Base-by-base conservation (phyloP, 2,797 vertebrate species). In the Sternarchorhynchus goeldii region DNA sequence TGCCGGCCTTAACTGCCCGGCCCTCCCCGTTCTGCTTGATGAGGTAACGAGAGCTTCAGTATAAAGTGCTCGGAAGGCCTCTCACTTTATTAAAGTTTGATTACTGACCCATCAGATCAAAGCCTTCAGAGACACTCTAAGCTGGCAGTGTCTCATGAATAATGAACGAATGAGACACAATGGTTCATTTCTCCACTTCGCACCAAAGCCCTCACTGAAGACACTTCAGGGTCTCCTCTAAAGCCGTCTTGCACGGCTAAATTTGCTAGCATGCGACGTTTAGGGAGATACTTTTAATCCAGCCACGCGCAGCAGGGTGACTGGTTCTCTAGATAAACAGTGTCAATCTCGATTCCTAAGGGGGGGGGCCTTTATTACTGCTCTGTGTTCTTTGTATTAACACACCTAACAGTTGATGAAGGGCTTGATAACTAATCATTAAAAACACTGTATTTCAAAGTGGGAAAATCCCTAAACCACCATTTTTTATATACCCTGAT, bases 51-150 rank as follows among this genome's bases (percentile, higher is more conserved):
- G 81, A 29, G 68, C 53, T 70, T 70, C 32, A 14, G 68, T 70
- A 70, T 57, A 70, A 70, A 70, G 50, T 79, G 81, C 77, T 76
- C 39, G 60, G 55, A 66, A 77, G 76, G 74, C 60, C 75, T 73
- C 73, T 82, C 79, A 63, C 63, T 79, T 75, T 79, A 82, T 82
- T 76, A 82, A 82, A 82, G 77, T 79, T 82, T 82, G 77, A 82
- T 82, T 79, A 73, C 67, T 70, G 77, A 55, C 81, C 77, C 73
- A 82, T 79, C 66, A 74, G 81, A 82, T 79, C 67, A 69, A 55
- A 63, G 73, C 77, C 39, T 57, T 76, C 68, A 73, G 66, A 76
- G 62, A 79, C 78, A 72, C 56, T 62, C 41, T 55, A 67, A 73
- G 81, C 73, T 82, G 75, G 65, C 73, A 82, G 79, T 76, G 73